Percentiles rank a stretch among this genome's conserved stretches.
These are phyloP conservation scores for Coptotermes formosanus DNA, from an alignment of 1,140 invertebrate species.

Conservation along the genomic window DNA sequence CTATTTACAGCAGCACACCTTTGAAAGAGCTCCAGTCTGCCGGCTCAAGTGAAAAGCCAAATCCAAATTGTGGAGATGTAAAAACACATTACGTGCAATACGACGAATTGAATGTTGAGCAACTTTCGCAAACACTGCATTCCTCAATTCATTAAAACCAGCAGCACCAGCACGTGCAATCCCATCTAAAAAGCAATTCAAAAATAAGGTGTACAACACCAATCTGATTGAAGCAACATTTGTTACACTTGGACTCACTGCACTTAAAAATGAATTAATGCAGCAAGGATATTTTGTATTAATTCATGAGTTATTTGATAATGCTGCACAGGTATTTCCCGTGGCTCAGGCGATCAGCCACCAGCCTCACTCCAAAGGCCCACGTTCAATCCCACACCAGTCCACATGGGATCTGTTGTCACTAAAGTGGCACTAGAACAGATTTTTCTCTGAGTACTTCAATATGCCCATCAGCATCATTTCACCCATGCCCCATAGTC, in stretches of 20 bases:
- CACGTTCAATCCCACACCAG: too few relatives aligned
- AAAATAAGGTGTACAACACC: too few relatives aligned
- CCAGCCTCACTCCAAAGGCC: too few relatives aligned
- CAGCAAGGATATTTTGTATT: constrained; percentile 22
- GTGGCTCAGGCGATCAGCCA: too few relatives aligned
- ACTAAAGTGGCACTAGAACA: too few relatives aligned
- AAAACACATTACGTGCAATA: constrained; percentile 93
- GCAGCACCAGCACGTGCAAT: constrained; percentile 84
- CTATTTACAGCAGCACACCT: constrained; percentile 49
- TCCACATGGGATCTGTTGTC: too few relatives aligned
- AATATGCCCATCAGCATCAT: too few relatives aligned
- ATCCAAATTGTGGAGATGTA: constrained; percentile 96
- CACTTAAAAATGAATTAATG: constrained; percentile 27
- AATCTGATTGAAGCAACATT: too few relatives aligned
- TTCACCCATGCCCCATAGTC: too few relatives aligned
- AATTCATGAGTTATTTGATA: not conserved
- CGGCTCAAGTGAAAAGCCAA: constrained; percentile 90
- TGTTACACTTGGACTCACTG: not conserved
- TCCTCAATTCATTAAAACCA: constrained; percentile 93
- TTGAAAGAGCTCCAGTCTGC: constrained; percentile 88
- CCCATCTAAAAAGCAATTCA: constrained; percentile 71
- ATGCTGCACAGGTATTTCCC: too few relatives aligned
- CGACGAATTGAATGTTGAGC: constrained; percentile 94
- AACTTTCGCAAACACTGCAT: constrained; percentile 98
- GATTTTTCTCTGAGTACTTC: too few relatives aligned